Evolutionary conservation across 2,113 vertebrate genomes (phyloP).

Genomic region (Chaenocephalus aceratus): DNA sequence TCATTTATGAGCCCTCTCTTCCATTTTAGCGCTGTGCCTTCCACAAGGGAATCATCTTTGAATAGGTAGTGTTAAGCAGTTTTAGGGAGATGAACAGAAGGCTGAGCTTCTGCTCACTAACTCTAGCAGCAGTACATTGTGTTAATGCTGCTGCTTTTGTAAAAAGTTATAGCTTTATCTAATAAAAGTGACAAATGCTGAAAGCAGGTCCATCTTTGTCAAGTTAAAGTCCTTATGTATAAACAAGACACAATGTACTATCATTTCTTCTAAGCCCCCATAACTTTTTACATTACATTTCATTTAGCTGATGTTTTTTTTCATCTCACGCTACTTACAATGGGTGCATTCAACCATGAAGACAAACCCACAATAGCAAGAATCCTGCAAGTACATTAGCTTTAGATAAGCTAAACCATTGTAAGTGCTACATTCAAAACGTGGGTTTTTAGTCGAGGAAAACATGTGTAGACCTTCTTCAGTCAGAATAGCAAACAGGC

Average conservation of each 20-base stretch:
- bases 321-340: no score
- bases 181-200: neutral
- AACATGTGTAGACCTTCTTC: no score
- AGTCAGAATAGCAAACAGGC: no score
- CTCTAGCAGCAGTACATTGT: neutral
- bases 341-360: no score
- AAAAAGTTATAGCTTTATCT: neutral
- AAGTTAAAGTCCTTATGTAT: neutral
- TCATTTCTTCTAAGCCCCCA: neutral
- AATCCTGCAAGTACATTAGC: no score
- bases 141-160: constrained; percentile 7
- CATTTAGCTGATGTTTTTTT: no score
- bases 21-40: neutral
- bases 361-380: no score
- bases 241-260: neutral
- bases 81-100: constrained; percentile 40
- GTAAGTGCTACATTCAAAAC: no score
- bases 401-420: no score
- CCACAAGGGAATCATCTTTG: constrained; percentile 35
- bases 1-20: constrained; percentile 43
- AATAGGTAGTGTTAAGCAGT: constrained; percentile 29
- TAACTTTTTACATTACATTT: neutral
- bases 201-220: neutral
- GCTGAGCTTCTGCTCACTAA: constrained; percentile 8
- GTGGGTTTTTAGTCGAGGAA: no score